These are phyloP conservation scores for Miichthys miiuy DNA, from an alignment of 2,797 vertebrate genomes.

Conservation along the genomic window DNA sequence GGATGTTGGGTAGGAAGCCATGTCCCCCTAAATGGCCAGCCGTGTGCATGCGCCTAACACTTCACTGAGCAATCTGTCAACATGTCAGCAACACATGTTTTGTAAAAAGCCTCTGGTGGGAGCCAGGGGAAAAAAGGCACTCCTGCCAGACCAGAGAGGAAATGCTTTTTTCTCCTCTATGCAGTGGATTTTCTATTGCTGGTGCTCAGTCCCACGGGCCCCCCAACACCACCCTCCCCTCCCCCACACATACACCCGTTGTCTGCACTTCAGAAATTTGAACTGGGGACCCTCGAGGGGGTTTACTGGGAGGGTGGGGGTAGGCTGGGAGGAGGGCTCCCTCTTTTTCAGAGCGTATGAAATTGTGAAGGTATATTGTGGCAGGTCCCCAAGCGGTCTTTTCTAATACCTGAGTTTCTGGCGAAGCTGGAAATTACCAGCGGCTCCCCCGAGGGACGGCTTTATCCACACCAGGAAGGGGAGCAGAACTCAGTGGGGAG, in stretches of 20 bases:
- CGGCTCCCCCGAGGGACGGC: conserved; percentile 92
- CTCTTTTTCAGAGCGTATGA: conserved; percentile 92
- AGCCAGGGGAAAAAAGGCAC: conserved; percentile 92
- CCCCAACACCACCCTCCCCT: conserved; percentile 85
- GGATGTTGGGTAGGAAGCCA: conserved; percentile 99
- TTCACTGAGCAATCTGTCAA: conserved; percentile 99
- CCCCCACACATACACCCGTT: conserved; percentile 93
- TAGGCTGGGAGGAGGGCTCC: conserved; percentile 76
- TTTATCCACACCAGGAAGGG: conserved; percentile 99
- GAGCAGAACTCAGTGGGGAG: conserved; percentile 99
- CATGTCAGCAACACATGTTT: conserved; percentile 99
- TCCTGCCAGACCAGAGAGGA: conserved; percentile 99
- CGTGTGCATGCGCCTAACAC: conserved; percentile 99
- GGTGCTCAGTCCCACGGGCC: conserved; percentile 88
- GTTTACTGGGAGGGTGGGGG: conserved; percentile 87
- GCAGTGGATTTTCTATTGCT: conserved; percentile 99
- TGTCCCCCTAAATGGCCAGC: conserved; percentile 99
- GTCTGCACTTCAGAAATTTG: conserved; percentile 99
- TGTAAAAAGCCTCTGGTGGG: conserved; percentile 99
- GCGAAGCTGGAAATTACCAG: conserved; percentile 99
- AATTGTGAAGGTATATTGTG: conserved; percentile 99
- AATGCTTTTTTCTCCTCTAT: conserved; percentile 94
- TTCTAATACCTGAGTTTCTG: conserved; percentile 99
- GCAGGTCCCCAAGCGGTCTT: conserved; percentile 99
- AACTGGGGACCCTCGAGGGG: conserved; percentile 98